Base-by-base conservation (phyloP, 2,113 vertebrate genomes). In the Carlito syrichta region DNA sequence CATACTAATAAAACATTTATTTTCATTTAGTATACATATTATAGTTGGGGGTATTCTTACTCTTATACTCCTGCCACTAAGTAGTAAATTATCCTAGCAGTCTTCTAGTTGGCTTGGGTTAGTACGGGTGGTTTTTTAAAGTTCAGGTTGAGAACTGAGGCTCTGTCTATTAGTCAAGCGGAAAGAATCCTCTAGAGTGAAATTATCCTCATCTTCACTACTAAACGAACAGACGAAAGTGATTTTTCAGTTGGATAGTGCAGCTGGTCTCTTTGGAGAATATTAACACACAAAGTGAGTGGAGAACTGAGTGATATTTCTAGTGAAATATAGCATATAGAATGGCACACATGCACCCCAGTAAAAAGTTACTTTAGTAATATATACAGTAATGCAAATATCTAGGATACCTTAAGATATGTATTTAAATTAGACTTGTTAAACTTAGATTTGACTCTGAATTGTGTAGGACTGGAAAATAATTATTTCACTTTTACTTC, bases 161-260 rank as follows among this genome's bases (percentile, higher is more conserved):
- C 58, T 71, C 8, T 32, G 3, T 87, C 81, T 92, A 86, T 91
- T 91, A 96, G 78, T 87, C 73, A 97, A 94, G 38, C 35, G 69
- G 50, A 87, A 77, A 96, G 78, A 96, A 91, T 76, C 56, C 97
- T 93, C 93, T 30, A 19, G 86, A 76, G 96, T 91, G 91, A 96
- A 94, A 95, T 94, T 87, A 89, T 87, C 8, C 56, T 93, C 69
- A 62, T 96, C n/a, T 35, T 74, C 32, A 81, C 58, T 48, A 27
- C 35, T 91, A 84, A 94, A 94, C 48, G 13, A 48, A 87, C 9
- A 50, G 77, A 94, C 2, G 1, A 81, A 96, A 58, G 91, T 91
- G 77, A 94, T 92, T 96, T 95, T 97, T 95, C 88, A 83, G 14
- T 69, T 74, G 43, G 73, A 62, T 78, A 27, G 76, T 91, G 10